These are phyloP conservation scores for Megatriorchis doriae DNA, from an alignment of 2,113 vertebrate species.

Conservation along the genomic window DNA sequence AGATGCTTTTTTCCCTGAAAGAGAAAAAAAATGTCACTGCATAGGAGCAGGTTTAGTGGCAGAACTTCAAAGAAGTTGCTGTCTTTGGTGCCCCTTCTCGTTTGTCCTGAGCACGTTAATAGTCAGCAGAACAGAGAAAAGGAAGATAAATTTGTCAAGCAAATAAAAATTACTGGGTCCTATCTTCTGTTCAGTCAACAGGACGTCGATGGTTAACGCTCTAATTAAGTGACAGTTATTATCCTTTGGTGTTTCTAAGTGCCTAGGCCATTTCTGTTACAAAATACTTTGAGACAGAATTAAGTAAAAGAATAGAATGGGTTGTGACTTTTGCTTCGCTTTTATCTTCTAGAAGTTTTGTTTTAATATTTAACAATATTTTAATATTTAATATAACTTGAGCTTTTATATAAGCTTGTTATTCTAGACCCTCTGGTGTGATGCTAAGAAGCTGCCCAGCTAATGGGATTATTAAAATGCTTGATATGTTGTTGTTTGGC, in stretches of 20 bases:
- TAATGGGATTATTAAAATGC: not conserved
- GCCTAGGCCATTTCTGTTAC: not conserved
- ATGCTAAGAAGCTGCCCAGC: not conserved
- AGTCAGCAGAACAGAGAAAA: not conserved
- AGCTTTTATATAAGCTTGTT: not conserved
- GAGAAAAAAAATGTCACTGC: not conserved
- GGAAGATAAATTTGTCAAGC: not conserved
- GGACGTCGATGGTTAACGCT: not conserved
- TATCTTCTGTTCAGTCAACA: not conserved
- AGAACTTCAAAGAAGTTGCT: not conserved
- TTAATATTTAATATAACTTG: slow-evolving; percentile 26
- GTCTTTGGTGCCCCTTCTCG: not conserved
- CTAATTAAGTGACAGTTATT: not conserved
- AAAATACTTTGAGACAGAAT: not conserved
- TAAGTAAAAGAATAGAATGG: not conserved
- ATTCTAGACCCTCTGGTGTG: not conserved
- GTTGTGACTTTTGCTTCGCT: not conserved
- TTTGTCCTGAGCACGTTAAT: accelerated
- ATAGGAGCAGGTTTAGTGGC: not conserved
- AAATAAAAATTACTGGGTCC: not conserved
- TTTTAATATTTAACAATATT: slow-evolving; percentile 62
- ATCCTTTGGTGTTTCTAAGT: not conserved
- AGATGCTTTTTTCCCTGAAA: not conserved
- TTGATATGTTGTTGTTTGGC: not conserved
- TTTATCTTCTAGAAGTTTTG: not conserved